Evolutionary conservation across 2,113 vertebrate genomes (phyloP), one percentile per base, ranked within the genome.

Genomic region (Reinhardtius hippoglossoides): DNA sequence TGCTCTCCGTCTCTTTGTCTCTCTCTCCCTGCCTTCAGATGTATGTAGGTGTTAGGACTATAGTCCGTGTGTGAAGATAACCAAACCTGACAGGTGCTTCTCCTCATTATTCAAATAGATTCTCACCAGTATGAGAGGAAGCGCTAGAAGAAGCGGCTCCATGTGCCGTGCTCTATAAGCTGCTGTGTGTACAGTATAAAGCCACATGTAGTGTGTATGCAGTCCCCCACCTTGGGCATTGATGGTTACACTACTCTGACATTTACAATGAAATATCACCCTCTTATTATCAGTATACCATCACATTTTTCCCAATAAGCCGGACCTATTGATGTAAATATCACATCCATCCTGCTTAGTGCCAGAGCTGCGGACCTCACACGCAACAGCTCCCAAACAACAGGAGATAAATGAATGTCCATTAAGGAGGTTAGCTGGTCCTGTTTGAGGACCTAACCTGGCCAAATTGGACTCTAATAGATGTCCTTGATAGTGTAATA

Each of bases 401-500:
- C 67, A 0, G 76, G 76, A 92, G 91, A 93, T 90, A 85, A 88
- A 93, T 91, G 89, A 82, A 76, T 20, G 83, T 77, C 80, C 84
- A 93, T 93, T 94, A 91, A 52, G 71, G 76, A 67, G 76, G 84
- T 86, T 87, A 87, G 83, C 76, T 10, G 66, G 75, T 61, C 74
- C 72, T 76, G 86, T 91, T 91, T 82, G 84, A 89, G 71, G 84
- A 85, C 78, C 90, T 61, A 78, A 88, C 75, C 81, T 73, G 82
- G 87, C 90, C 82, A 87, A 91, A 94, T 92, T 91, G 79, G 78
- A 83, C 88, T 87, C 87, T 92, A 91, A 91, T 92, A 84, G 88
- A 91, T 92, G 91, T 87, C 91, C 91, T 93, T 94, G 88, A 89
- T 82, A 74, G 87, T 81, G 75, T 91, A 92, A 91, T 93, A 85